Evolutionary conservation across 2,888 invertebrate genomes (phyloP).

Genomic region (Parnassius mnemosyne): DNA sequence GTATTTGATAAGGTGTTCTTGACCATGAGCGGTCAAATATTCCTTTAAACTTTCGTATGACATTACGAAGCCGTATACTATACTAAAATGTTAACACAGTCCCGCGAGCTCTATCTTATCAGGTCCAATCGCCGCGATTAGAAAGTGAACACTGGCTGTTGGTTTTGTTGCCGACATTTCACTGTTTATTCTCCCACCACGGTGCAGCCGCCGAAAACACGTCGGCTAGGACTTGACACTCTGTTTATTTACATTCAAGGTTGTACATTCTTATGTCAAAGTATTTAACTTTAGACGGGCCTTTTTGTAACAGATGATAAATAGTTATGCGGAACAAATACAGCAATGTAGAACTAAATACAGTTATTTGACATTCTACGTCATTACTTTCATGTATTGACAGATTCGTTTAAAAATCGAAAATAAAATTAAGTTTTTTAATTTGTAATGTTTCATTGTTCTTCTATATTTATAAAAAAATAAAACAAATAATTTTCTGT

Average conservation of each 20-base stretch:
- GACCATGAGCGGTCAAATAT: conserved; percentile 82
- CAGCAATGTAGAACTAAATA: conserved; percentile 19
- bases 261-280: conserved; percentile 25
- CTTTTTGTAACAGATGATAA: neutral
- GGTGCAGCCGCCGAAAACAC: conserved; percentile 45
- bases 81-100: conserved; percentile 25
- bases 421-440: no score
- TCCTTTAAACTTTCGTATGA: conserved; percentile 76
- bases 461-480: neutral
- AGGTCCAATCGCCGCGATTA: conserved; percentile 61
- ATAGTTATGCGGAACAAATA: neutral
- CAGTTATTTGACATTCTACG: conserved; percentile 10
- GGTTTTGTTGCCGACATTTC: conserved; percentile 53
- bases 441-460: neutral
- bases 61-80: conserved; percentile 50
- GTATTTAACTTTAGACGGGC: conserved; percentile 2
- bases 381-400: conserved; percentile 10
- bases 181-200: conserved; percentile 68
- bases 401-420: conserved; percentile 2
- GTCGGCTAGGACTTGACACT: conserved; percentile 53
- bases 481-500: neutral
- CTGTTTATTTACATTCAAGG: conserved; percentile 43
- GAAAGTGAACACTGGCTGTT: conserved; percentile 69
- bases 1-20: conserved; percentile 90
- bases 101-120: conserved; percentile 36